Evolutionary conservation across 2,888 invertebrate genomes (phyloP).

Genomic region (Scaptomyza tumidula): DNA sequence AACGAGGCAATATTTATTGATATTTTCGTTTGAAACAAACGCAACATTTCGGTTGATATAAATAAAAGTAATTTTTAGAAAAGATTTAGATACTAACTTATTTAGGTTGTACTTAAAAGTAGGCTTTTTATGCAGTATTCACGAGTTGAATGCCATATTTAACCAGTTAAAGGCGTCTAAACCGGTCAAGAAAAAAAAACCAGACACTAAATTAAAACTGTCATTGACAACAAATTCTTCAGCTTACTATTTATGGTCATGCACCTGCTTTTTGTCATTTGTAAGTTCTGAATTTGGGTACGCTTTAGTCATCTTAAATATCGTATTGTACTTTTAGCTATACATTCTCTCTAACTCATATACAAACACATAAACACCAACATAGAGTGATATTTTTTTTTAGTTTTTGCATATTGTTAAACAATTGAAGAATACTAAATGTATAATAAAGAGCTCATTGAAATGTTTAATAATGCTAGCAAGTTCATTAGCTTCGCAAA

Average conservation of each 20-base stretch:
- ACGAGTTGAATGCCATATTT: slow-evolving; percentile 55
- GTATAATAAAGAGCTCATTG: slow-evolving; percentile 33
- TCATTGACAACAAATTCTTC: slow-evolving; percentile 20
- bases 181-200: slow-evolving; percentile 1
- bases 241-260: slow-evolving; percentile 5
- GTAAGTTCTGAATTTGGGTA: slow-evolving; percentile 38
- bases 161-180: slow-evolving; percentile 36
- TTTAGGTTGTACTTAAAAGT: slow-evolving; percentile 60
- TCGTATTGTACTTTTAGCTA: slow-evolving; percentile 28
- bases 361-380: slow-evolving; percentile 35
- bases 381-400: slow-evolving; percentile 73
- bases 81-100: slow-evolving; percentile 45
- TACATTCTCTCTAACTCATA: neutral
- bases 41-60: slow-evolving; percentile 55
- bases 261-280: slow-evolving; percentile 24
- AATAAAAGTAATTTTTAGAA: slow-evolving; percentile 25
- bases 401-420: slow-evolving; percentile 60
- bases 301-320: slow-evolving; percentile 49
- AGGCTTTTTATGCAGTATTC: slow-evolving; percentile 56
- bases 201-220: slow-evolving; percentile 3
- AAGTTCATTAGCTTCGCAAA: slow-evolving; percentile 10
- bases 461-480: slow-evolving; percentile 8
- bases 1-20: slow-evolving; percentile 45
- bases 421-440: slow-evolving; percentile 52
- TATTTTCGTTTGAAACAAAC: slow-evolving; percentile 58